These are phyloP conservation scores for Myrmecobius fasciatus DNA, from an alignment of 2,113 vertebrate species.

Conservation along the genomic window DNA sequence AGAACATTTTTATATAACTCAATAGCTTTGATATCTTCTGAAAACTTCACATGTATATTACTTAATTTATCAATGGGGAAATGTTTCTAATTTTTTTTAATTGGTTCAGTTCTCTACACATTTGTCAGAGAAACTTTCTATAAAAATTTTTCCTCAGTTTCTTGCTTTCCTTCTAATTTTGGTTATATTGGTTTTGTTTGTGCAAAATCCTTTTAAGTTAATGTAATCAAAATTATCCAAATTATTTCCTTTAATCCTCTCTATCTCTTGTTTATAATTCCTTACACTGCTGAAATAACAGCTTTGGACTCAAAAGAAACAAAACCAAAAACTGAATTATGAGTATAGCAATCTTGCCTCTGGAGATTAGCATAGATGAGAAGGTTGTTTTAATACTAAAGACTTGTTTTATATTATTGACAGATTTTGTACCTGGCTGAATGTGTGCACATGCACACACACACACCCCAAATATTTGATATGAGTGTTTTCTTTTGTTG, in stretches of 20 bases:
- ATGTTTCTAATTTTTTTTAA: not conserved
- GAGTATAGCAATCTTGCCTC: not conserved
- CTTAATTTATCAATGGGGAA: not conserved
- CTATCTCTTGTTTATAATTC: not conserved
- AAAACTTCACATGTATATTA: not conserved
- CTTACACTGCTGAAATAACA: not conserved
- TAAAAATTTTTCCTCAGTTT: not conserved
- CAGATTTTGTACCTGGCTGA: not conserved
- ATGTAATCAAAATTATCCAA: not conserved
- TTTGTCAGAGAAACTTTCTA: not conserved
- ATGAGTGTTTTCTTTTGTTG: not conserved
- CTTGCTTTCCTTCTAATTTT: not conserved
- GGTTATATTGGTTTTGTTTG: not conserved
- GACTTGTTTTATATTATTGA: not conserved
- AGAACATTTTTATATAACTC: not conserved
- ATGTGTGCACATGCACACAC: not conserved
- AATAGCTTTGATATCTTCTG: not conserved
- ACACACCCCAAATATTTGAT: not conserved
- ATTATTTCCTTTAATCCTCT: not conserved
- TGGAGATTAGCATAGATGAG: not conserved
- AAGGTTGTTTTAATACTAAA: not conserved
- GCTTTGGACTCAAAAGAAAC: not conserved
- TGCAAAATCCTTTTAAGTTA: not conserved
- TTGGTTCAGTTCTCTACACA: not conserved
- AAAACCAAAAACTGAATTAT: not conserved